phyloP scores from a whole-genome alignment of 2,113 vertebrate species.

The Fukomys damarensis region DNA sequence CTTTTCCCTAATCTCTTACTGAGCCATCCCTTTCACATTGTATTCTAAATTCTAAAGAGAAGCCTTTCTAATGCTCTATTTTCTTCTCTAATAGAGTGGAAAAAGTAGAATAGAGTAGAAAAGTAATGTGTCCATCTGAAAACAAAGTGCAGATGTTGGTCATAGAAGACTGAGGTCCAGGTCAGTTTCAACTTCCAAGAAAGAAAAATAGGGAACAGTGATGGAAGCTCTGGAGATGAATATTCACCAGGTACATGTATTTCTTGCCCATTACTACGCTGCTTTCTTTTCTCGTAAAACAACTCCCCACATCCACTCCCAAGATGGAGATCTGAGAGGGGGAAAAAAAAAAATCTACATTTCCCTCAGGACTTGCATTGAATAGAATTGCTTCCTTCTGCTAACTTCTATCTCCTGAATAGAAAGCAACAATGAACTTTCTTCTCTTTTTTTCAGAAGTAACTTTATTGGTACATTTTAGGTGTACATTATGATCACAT shows the following conservation, averaged over 20 bases:
- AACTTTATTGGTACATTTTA: too few species aligned
- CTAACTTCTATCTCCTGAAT: neutral
- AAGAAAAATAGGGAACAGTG: neutral
- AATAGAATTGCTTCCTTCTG: neutral
- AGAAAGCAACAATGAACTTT: neutral
- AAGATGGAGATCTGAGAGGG: neutral
- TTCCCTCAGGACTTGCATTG: neutral
- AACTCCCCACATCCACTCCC: accelerated
- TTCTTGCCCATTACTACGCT: neutral
- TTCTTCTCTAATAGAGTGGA: neutral
- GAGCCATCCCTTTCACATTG: neutral
- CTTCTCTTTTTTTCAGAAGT: too few species aligned
- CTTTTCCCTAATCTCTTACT: neutral
- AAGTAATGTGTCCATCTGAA: neutral
- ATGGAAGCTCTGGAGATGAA: neutral
- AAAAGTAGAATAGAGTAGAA: too few species aligned
- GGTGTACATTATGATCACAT: too few species aligned
- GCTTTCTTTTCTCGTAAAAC: neutral
- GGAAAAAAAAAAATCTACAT: neutral
- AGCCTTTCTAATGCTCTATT: neutral
- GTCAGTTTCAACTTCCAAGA: neutral
- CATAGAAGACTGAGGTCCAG: neutral
- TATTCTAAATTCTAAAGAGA: neutral
- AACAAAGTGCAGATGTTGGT: neutral
- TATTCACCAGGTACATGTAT: neutral